phyloP scores from a whole-genome alignment of 1,140 invertebrate genomes.

The Lucilia sericata region DNA sequence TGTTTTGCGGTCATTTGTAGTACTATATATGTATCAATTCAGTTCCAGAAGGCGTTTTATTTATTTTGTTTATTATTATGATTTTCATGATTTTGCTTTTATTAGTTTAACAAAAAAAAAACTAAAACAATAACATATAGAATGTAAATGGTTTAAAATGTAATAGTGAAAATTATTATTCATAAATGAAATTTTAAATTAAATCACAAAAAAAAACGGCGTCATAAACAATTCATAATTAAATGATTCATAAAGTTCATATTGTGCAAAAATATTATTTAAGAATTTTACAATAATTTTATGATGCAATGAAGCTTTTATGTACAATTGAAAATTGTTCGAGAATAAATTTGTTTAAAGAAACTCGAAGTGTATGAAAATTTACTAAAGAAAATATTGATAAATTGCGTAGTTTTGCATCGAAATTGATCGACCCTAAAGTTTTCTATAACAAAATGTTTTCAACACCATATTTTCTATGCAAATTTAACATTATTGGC shows the following conservation, averaged over 20 bases:
- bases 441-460: no score
- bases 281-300: no score
- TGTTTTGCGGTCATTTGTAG: not conserved
- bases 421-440: no score
- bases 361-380: no score
- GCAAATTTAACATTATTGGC: no score
- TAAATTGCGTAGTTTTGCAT: no score
- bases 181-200: constrained; percentile 8
- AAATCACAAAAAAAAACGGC: not conserved
- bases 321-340: no score
- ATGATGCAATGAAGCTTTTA: not conserved
- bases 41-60: not conserved
- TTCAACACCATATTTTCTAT: no score
- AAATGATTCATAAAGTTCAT: not conserved
- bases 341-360: no score
- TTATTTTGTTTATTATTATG: not conserved
- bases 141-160: no score
- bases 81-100: not conserved
- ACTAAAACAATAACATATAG: not conserved
- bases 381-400: no score
- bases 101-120: not conserved
- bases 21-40: not conserved
- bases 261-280: no score
- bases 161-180: not conserved
- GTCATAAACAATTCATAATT: not conserved